phyloP scores from a whole-genome alignment of 2,888 invertebrate species.

The Galerucella pusilla region DNA sequence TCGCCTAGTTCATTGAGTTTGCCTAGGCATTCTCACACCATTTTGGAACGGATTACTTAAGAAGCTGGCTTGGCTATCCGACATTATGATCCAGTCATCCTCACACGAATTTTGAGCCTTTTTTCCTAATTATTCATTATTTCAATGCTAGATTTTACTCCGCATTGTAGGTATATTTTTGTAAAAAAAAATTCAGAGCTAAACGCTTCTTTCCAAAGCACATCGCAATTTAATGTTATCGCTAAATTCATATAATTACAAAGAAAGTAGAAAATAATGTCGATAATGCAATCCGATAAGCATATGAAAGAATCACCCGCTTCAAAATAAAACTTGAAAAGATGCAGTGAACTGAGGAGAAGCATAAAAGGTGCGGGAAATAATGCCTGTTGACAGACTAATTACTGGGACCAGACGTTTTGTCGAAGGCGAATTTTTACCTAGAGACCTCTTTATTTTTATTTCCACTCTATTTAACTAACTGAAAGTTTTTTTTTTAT shows the following conservation, averaged over 20 bases:
- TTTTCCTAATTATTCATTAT: no score
- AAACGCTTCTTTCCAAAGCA: not conserved
- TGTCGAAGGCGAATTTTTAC: slow-evolving; percentile 1
- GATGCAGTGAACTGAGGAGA: slow-evolving; percentile 53
- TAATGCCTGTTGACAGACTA: slow-evolving; percentile 60
- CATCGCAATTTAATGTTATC: not conserved
- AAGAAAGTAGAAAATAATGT: slow-evolving; percentile 39
- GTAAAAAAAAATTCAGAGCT: not conserved
- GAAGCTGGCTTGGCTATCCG: no score
- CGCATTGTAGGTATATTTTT: no score
- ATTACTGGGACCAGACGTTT: slow-evolving; percentile 50
- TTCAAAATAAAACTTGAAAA: slow-evolving; percentile 47
- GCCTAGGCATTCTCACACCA: no score
- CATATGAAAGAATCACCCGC: slow-evolving; percentile 50
- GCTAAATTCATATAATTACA: slow-evolving; percentile 15
- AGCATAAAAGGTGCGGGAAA: slow-evolving; percentile 54
- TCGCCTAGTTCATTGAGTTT: no score
- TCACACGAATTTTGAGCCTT: no score
- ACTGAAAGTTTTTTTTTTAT: not conserved
- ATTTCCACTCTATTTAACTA: not conserved
- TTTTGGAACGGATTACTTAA: no score
- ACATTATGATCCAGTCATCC: no score
- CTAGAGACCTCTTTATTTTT: not conserved
- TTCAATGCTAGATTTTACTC: no score
- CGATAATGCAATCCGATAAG: slow-evolving; percentile 48